Conservation (phyloP, 2,888 invertebrate genomes). For the Microplitis deprimator region DNA sequence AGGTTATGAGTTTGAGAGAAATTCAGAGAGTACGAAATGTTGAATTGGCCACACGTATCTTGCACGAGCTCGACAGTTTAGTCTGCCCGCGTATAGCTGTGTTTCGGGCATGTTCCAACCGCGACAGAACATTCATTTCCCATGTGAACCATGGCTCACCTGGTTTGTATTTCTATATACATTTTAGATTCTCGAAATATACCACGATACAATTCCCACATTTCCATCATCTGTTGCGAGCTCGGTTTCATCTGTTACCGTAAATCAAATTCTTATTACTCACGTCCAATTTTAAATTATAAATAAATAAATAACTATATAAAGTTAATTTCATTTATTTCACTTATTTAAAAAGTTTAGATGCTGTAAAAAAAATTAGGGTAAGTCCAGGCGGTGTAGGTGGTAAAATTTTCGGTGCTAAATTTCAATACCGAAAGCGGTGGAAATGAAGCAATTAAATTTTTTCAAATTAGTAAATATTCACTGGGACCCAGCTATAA, state of each 20-base stretch:
- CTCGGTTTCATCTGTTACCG: constrained; percentile 47
- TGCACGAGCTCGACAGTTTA: constrained; percentile 29
- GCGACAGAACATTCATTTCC: constrained; percentile 71
- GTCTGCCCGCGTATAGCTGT: constrained; percentile 26
- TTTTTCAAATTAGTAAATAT: too few relatives aligned
- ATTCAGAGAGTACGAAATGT: constrained; percentile 20
- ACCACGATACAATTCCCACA: constrained; percentile 38
- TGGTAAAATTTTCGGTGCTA: too few relatives aligned
- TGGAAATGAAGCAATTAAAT: too few relatives aligned
- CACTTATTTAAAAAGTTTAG: not conserved
- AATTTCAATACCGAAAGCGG: too few relatives aligned
- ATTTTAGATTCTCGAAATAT: constrained; percentile 17
- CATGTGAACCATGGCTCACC: constrained; percentile 70
- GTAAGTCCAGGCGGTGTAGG: too few relatives aligned
- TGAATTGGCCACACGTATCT: constrained; percentile 13
- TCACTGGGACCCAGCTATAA: too few relatives aligned
- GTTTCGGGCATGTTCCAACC: constrained; percentile 61
- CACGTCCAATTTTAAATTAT: constrained; percentile 13
- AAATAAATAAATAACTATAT: constrained; percentile 4
- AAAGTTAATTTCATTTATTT: not conserved
- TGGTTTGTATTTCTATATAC: constrained; percentile 46
- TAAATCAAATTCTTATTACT: constrained; percentile 51
- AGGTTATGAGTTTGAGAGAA: not conserved
- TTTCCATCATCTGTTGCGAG: constrained; percentile 23
- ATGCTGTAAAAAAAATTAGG: too few relatives aligned